Evolutionary conservation across 2,113 vertebrate genomes (phyloP), one percentile per base, ranked within the genome.

Genomic region (Callaeas wilsoni): DNA sequence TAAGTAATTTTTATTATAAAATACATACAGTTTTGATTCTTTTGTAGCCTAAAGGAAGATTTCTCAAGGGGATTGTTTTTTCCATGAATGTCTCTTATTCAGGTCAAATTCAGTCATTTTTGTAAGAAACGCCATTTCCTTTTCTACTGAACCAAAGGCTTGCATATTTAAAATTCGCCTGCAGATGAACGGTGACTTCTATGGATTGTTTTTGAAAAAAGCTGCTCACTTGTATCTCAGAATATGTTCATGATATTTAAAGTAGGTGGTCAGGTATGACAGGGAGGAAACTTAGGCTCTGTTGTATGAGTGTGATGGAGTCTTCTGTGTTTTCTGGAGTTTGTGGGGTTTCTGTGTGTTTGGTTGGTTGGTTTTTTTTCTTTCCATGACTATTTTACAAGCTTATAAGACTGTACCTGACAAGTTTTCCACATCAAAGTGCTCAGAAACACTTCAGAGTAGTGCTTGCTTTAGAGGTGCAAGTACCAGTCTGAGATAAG

Each of bases 251-350:
- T 37, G 5, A 11, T 64, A 26, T 16, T 82, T 70, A 60, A 10
- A 21, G 1, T 33, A 12, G 4, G 2, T 25, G 5, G 56, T 44
- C 33, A 37, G 25, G 4, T 26, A 18, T 12, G 13, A 57, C 1
- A 8, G 8, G 10, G 15, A 9, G 13, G 6, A 22, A 49, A 16
- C 32, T 42, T 33, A 63, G 8, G 16, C 26, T 79, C n/a, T 74
- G 10, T n/a, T 79, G 7, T 4, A 16, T 9, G 37, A 14, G 5
- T 20, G 7, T 35, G 23, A 16, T 30, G 33, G 14, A 13, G 6
- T n/a, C 5, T 42, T 74, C 42, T 42, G 32, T 47, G 8, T 55
- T 78, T 79, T 41, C n/a, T 41, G 32, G 15, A 30, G 16, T 11
- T 62, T 65, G 27, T 20, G 15, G 7, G 3, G 12, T 25, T 39